These are phyloP conservation scores for Plusia festucae DNA, from an alignment of 2,888 invertebrate species.

Conservation along the genomic window DNA sequence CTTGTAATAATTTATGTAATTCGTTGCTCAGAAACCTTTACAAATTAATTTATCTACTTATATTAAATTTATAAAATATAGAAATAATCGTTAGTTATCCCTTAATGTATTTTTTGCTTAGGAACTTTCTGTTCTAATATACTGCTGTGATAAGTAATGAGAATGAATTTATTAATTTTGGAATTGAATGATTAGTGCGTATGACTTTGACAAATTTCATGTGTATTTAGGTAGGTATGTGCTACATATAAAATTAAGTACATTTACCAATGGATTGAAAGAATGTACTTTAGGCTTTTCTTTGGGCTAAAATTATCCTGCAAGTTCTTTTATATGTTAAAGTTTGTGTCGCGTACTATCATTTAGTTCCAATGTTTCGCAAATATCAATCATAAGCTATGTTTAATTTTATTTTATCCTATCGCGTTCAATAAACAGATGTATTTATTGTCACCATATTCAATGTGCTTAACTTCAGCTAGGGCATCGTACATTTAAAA, in stretches of 20 bases:
- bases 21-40: conserved; percentile 88
- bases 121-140: conserved; percentile 86
- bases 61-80: conserved; percentile 72
- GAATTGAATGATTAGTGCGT: background rate
- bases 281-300: conserved; percentile 6
- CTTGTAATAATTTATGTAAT: conserved; percentile 76
- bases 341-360: background rate
- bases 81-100: conserved; percentile 76
- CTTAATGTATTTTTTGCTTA: conserved; percentile 79
- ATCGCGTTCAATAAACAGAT: conserved; percentile 76
- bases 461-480: conserved; percentile 64
- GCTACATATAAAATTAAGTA: conserved; percentile 53
- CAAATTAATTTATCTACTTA: conserved; percentile 81
- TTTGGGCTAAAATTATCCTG: background rate
- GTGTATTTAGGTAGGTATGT: background rate
- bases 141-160: conserved; percentile 60
- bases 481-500: conserved; percentile 32
- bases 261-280: conserved; percentile 39
- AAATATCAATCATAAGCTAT: conserved; percentile 33
- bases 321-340: background rate
- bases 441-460: conserved; percentile 85
- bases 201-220: background rate
- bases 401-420: conserved; percentile 50
- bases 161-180: conserved; percentile 6
- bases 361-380: background rate